phyloP scores from a whole-genome alignment of 2,113 vertebrate species.

The Prunella fulvescens region DNA sequence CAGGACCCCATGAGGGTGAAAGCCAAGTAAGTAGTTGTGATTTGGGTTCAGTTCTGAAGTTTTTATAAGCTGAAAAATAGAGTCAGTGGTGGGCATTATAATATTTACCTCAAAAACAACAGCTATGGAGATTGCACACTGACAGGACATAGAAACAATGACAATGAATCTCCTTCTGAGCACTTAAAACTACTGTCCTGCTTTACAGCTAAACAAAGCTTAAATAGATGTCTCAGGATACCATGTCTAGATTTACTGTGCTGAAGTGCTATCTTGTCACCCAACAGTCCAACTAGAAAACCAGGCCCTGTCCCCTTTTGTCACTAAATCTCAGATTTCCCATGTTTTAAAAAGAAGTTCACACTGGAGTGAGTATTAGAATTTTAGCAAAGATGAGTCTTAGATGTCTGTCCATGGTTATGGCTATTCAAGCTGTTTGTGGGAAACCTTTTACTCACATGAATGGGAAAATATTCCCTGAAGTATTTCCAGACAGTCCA shows the following conservation, averaged over 20 bases:
- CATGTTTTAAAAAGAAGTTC: neutral
- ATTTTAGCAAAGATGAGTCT: neutral
- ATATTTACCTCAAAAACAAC: neutral
- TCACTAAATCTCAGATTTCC: neutral
- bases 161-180: neutral
- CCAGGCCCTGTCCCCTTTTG: neutral
- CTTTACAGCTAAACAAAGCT: neutral
- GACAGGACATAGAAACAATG: neutral
- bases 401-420: accelerated
- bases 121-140: neutral
- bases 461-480: constrained; percentile 90
- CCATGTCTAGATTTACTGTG: neutral
- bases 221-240: neutral
- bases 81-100: neutral
- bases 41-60: constrained; percentile 73
- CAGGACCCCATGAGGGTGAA: constrained; percentile 79
- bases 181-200: neutral
- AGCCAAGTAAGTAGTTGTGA: constrained; percentile 79
- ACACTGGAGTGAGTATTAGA: neutral
- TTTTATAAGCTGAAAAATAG: constrained; percentile 73
- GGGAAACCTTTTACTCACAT: constrained; percentile 68
- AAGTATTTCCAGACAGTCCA: constrained; percentile 86
- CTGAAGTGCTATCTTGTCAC: neutral
- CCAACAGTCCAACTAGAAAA: neutral
- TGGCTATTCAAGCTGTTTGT: neutral